Conservation (phyloP, 2,113 vertebrate species). For the Sander lucioperca region DNA sequence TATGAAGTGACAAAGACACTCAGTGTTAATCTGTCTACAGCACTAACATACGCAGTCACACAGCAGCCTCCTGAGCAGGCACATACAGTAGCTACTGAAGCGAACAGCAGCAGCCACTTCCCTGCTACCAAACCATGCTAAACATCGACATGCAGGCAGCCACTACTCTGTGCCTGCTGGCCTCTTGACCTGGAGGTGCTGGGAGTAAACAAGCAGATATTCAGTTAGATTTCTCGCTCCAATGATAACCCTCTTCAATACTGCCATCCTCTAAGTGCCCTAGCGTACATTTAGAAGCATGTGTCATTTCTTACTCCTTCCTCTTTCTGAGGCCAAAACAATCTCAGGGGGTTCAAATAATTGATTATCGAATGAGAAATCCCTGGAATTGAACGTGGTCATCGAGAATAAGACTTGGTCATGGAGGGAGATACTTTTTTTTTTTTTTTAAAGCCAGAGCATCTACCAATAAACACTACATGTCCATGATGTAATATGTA, state of each 20-base stretch:
- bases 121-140: conserved; percentile 11
- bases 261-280: conserved; percentile 73
- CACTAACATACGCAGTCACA: conserved; percentile 19
- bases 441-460: background rate
- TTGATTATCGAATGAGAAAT: conserved; percentile 51
- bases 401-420: background rate
- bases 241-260: conserved; percentile 63
- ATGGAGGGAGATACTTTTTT: background rate
- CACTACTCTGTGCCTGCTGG: conserved; percentile 24
- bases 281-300: conserved; percentile 48
- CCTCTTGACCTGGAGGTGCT: conserved; percentile 74
- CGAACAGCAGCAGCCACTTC: conserved; percentile 23
- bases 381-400: background rate
- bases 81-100: conserved; percentile 1
- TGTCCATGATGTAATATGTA: background rate
- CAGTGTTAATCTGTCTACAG: conserved; percentile 50
- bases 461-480: background rate
- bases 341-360: conserved; percentile 40
- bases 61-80: conserved; percentile 12
- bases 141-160: conserved; percentile 48
- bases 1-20: conserved; percentile 17
- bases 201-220: conserved; percentile 62
- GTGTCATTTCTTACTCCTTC: conserved; percentile 14
- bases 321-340: conserved; percentile 14
- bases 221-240: conserved; percentile 79